These are phyloP conservation scores for Triplophysa bombifrons DNA, from an alignment of 2,797 vertebrate genomes.

Conservation along the genomic window DNA sequence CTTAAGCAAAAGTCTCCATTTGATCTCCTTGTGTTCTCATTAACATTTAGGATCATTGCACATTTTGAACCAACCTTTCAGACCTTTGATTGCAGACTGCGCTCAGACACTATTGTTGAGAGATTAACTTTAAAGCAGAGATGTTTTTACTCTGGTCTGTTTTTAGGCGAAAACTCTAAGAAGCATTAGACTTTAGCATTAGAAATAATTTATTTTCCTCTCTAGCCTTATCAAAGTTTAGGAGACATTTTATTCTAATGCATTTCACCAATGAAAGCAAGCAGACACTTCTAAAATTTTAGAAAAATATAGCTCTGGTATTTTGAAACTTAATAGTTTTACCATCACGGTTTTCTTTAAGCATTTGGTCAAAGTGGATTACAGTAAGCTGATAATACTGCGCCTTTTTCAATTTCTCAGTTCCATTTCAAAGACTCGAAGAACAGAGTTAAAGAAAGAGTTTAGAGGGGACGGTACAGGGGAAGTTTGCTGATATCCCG, in stretches of 20 bases:
- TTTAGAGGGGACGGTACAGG: slow-evolving; percentile 19
- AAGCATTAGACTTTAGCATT: too few relatives aligned
- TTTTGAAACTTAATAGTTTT: not conserved
- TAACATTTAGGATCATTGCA: too few relatives aligned
- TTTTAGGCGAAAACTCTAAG: too few relatives aligned
- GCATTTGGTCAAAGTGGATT: slow-evolving; percentile 23
- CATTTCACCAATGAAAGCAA: not conserved
- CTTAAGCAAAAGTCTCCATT: too few relatives aligned
- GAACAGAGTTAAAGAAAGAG: slow-evolving; percentile 14
- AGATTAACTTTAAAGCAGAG: too few relatives aligned
- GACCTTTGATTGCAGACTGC: too few relatives aligned
- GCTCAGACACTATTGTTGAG: too few relatives aligned
- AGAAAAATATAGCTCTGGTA: not conserved
- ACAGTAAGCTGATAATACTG: slow-evolving; percentile 22
- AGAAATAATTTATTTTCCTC: not conserved
- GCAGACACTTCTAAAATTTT: not conserved
- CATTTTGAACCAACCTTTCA: too few relatives aligned
- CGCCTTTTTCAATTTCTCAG: slow-evolving; percentile 10
- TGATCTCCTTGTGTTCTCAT: too few relatives aligned
- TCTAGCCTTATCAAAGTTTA: not conserved
- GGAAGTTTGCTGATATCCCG: slow-evolving; percentile 11
- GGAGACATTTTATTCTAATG: not conserved
- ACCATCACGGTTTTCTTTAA: not conserved
- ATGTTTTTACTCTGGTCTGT: too few relatives aligned
- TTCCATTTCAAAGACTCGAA: slow-evolving; percentile 10